Conservation (phyloP, 2,113 vertebrate genomes). For the Pterocles burchelli region DNA sequence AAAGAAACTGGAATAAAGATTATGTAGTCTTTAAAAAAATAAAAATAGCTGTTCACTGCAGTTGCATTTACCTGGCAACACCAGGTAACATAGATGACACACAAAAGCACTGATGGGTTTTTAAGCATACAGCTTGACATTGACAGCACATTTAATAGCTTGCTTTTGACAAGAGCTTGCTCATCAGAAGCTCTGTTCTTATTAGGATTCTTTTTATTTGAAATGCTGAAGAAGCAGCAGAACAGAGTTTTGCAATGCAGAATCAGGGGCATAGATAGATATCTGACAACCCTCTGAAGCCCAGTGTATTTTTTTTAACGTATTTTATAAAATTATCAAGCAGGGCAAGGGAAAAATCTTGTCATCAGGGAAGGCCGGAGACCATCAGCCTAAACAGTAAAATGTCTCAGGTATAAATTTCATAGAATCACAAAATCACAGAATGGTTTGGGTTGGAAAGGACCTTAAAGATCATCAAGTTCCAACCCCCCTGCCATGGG, state of each 20-base stretch:
- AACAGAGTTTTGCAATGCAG: background rate
- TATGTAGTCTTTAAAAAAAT: background rate
- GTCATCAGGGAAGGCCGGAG: background rate
- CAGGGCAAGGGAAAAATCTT: background rate
- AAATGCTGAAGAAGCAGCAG: conserved; percentile 22
- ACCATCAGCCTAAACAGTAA: background rate
- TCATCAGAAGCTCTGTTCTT: background rate
- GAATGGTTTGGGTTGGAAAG: too few species aligned
- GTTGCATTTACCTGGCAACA: conserved; percentile 27
- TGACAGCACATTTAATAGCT: conserved; percentile 21
- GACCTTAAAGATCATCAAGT: too few species aligned
- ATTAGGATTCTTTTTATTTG: background rate
- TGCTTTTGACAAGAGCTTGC: conserved; percentile 20
- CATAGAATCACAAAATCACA: too few species aligned
- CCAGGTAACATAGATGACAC: conserved; percentile 2
- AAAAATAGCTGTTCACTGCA: background rate
- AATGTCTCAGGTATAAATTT: background rate
- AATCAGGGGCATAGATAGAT: background rate
- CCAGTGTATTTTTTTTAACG: background rate
- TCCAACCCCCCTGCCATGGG: too few species aligned
- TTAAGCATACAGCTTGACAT: background rate
- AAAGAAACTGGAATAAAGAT: background rate
- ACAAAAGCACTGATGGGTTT: background rate
- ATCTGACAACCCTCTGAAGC: background rate
- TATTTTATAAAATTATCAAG: background rate